A percentile compares a stretch with the other conserved stretches of the same genome.
Evolutionary conservation across 1,140 invertebrate species (phyloP).

Genomic region (Philopotamus ludificatus): DNA sequence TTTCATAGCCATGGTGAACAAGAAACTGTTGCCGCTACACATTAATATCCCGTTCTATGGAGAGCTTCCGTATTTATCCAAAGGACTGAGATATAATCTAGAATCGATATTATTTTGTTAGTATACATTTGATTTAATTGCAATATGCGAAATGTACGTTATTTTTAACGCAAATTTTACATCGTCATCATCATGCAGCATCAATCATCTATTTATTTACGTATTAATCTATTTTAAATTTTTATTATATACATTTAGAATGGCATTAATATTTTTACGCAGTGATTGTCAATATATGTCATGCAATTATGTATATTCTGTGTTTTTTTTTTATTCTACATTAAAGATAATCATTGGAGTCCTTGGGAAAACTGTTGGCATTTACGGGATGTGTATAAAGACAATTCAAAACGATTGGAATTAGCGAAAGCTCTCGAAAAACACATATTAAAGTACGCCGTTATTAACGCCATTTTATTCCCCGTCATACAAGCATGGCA

Average conservation of each 20-base stretch:
- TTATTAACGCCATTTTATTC: constrained; percentile 81
- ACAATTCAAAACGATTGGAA: constrained; percentile 73
- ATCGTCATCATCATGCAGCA: background rate
- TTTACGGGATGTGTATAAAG: constrained; percentile 88
- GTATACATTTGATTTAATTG: constrained; percentile 45
- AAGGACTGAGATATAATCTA: constrained; percentile 86
- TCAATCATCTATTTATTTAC: background rate
- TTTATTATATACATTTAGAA: background rate
- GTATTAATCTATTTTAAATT: background rate
- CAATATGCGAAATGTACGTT: background rate
- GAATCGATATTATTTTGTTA: constrained; percentile 89
- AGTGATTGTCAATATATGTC: constrained; percentile 5
- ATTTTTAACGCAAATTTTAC: background rate
- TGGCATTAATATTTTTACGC: constrained; percentile 13
- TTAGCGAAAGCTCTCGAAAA: constrained; percentile 75
- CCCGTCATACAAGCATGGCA: constrained; percentile 93
- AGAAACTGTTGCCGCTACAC: constrained; percentile 82
- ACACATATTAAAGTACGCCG: constrained; percentile 74
- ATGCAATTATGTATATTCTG: constrained; percentile 21
- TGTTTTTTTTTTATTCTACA: constrained; percentile 38
- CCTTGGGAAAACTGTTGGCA: constrained; percentile 97
- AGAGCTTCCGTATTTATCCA: constrained; percentile 83
- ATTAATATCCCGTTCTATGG: constrained; percentile 80
- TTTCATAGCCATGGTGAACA: constrained; percentile 96
- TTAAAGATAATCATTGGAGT: constrained; percentile 77